phyloP scores from a whole-genome alignment of 1,140 invertebrate genomes.

The Trichoplusia ni region DNA sequence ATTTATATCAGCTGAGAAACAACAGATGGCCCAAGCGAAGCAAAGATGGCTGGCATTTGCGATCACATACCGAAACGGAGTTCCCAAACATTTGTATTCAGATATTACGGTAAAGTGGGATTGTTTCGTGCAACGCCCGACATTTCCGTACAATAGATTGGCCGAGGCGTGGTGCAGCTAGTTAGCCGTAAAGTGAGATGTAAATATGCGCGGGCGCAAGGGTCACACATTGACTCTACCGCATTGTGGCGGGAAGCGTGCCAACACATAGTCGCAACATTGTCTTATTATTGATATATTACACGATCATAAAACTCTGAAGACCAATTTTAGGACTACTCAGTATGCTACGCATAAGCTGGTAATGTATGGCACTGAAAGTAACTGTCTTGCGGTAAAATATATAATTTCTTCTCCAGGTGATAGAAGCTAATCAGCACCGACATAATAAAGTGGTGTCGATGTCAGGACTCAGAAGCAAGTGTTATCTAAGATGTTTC shows the following conservation, averaged over 20 bases:
- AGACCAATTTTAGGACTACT: too few relatives aligned
- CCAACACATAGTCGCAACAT: background rate
- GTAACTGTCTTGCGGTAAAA: background rate
- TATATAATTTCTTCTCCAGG: slow-evolving; percentile 3
- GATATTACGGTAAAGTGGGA: slow-evolving; percentile 74
- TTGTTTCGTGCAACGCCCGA: slow-evolving; percentile 70
- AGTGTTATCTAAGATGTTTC: slow-evolving; percentile 18
- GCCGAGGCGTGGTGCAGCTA: slow-evolving; percentile 60
- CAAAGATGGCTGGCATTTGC: slow-evolving; percentile 13
- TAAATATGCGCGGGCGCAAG: slow-evolving; percentile 67
- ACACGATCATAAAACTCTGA: too few relatives aligned
- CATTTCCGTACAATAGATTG: slow-evolving; percentile 77
- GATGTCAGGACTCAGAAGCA: slow-evolving; percentile 16
- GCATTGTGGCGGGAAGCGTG: slow-evolving; percentile 44
- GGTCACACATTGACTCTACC: slow-evolving; percentile 49
- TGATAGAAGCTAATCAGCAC: slow-evolving; percentile 12
- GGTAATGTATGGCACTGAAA: background rate
- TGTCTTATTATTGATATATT: background rate
- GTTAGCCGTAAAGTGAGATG: slow-evolving; percentile 68
- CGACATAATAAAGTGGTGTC: slow-evolving; percentile 18
- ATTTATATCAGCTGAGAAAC: background rate
- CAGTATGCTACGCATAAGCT: background rate
- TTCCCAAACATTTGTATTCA: slow-evolving; percentile 76
- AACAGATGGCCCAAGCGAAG: background rate
- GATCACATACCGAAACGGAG: slow-evolving; percentile 53